Conservation (phyloP, 1,140 invertebrate species). For the Apolygus lucorum region DNA sequence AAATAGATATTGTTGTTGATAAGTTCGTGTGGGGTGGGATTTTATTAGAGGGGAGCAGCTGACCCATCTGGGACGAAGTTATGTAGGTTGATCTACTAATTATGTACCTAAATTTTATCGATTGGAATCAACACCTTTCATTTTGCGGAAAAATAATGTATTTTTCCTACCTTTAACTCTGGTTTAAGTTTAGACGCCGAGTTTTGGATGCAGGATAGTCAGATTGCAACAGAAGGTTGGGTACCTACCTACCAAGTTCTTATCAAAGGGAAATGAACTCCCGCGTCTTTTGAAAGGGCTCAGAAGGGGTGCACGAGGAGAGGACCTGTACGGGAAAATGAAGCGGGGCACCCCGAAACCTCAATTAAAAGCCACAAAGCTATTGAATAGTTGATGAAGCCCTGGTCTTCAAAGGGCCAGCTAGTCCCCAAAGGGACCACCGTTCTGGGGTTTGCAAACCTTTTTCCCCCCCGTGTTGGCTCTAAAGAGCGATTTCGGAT, state of each 20-base stretch:
- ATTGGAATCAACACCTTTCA: no score
- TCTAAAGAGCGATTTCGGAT: no score
- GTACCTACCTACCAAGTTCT: neutral
- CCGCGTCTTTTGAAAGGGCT: neutral
- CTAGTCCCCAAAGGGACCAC: slow-evolving; percentile 1
- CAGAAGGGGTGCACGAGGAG: neutral
- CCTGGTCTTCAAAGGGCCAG: slow-evolving; percentile 6
- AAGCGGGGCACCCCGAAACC: neutral
- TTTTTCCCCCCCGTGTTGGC: no score
- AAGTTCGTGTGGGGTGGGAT: no score
- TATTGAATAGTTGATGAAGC: slow-evolving; percentile 20
- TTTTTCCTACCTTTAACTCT: neutral
- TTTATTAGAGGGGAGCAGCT: no score
- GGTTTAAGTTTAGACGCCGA: neutral
- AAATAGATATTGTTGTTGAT: no score
- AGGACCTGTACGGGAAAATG: neutral
- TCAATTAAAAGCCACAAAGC: slow-evolving; percentile 20
- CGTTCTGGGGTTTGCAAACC: no score
- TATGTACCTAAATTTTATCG: no score
- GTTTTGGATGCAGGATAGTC: no score
- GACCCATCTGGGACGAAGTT: no score
- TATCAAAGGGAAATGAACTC: neutral
- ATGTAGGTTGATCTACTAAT: no score
- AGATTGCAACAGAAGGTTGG: no score
- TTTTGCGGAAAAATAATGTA: neutral